Conservation (phyloP, 2,888 invertebrate species). For the Ornithoptera alexandrae region DNA sequence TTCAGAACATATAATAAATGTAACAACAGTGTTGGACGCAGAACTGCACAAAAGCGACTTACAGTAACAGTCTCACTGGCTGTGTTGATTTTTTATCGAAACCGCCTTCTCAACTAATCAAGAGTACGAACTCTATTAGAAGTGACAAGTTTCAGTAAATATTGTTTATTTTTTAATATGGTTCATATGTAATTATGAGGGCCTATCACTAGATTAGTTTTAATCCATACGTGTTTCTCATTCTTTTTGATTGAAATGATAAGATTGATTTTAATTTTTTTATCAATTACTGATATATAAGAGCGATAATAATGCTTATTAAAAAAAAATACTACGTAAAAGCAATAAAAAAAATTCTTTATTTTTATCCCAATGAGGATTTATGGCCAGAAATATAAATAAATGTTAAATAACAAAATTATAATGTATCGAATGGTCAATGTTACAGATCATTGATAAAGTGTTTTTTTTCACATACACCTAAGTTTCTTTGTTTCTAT, state of each 20-base stretch:
- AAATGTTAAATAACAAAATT: too few species aligned
- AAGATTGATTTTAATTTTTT: constrained; percentile 2
- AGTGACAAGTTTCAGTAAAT: constrained; percentile 9
- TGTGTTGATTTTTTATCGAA: constrained; percentile 59
- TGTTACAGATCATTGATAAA: too few species aligned
- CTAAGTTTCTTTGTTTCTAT: too few species aligned
- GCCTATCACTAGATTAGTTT: not conserved
- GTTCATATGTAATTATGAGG: constrained; percentile 2
- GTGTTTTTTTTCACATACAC: too few species aligned
- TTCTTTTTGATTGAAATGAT: constrained; percentile 5
- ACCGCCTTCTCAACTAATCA: constrained; percentile 43
- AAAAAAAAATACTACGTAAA: not conserved
- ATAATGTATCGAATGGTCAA: too few species aligned
- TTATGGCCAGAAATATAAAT: too few species aligned
- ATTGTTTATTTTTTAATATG: not conserved
- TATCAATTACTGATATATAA: constrained; percentile 7
- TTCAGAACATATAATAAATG: constrained; percentile 3
- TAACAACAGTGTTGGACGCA: constrained; percentile 31
- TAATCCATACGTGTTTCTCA: constrained; percentile 7
- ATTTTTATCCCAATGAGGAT: too few species aligned
- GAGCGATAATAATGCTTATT: not conserved
- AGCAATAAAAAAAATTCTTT: too few species aligned
- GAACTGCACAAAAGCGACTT: constrained; percentile 54
- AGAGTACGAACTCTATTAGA: constrained; percentile 46
- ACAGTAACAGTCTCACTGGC: constrained; percentile 41